These are phyloP conservation scores for Drosophila biarmipes DNA, from an alignment of 1,140 invertebrate genomes.

Conservation along the genomic window DNA sequence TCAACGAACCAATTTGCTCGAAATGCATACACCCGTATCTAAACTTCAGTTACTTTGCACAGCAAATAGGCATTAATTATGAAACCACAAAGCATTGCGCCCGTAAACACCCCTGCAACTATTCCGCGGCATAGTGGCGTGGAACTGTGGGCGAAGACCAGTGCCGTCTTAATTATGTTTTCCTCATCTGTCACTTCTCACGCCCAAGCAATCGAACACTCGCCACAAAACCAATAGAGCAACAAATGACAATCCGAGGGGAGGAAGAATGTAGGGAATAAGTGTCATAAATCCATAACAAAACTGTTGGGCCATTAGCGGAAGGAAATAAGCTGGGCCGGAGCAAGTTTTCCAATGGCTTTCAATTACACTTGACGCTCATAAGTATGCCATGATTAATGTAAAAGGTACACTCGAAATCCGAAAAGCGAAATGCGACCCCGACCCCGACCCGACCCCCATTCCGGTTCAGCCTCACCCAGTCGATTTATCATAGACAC, in stretches of 20 bases:
- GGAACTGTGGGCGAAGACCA: neutral
- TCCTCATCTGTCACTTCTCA: slow-evolving; percentile 50
- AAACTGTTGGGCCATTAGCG: slow-evolving; percentile 67
- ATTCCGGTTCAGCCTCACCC: slow-evolving; percentile 49
- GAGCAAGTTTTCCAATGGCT: slow-evolving; percentile 79
- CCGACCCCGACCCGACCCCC: slow-evolving; percentile 22
- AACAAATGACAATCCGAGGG: slow-evolving; percentile 34
- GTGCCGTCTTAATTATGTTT: slow-evolving; percentile 44
- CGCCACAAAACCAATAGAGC: slow-evolving; percentile 54
- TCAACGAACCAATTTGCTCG: no score
- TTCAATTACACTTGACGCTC: slow-evolving; percentile 79
- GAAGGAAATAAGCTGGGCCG: neutral
- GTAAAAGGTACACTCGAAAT: slow-evolving; percentile 66
- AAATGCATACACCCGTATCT: neutral
- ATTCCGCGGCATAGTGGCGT: slow-evolving; percentile 5
- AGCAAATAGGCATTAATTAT: slow-evolving; percentile 21
- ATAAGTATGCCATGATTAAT: slow-evolving; percentile 83
- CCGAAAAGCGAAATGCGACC: slow-evolving; percentile 23
- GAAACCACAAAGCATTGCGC: slow-evolving; percentile 7
- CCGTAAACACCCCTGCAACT: neutral
- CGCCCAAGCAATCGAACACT: slow-evolving; percentile 52
- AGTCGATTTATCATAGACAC: slow-evolving; percentile 74
- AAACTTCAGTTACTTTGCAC: neutral
- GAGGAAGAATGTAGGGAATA: slow-evolving; percentile 5
- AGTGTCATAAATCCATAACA: slow-evolving; percentile 76